phyloP scores from a whole-genome alignment of 64 coral and sea anemone species.

The Montipora capricornis region DNA sequence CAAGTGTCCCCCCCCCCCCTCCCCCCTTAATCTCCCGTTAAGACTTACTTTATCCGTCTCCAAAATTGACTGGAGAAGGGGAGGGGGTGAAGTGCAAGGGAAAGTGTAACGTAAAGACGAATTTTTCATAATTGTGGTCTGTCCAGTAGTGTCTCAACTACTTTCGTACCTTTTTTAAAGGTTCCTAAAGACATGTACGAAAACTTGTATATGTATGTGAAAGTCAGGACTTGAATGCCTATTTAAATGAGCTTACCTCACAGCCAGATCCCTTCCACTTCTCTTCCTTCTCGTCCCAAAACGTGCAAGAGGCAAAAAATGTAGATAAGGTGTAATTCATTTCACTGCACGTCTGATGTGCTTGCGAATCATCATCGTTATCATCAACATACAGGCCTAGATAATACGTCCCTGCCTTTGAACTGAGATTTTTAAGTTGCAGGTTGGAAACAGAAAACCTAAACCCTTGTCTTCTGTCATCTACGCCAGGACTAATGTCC shows the following conservation, averaged over 20 bases:
- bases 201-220: not conserved
- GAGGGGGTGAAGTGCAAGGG: too few relatives aligned
- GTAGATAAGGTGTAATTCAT: conserved; percentile 72
- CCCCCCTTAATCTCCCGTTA: too few relatives aligned
- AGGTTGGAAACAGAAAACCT: conserved; percentile 80
- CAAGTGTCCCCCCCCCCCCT: too few relatives aligned
- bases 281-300: conserved; percentile 65
- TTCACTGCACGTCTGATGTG: conserved; percentile 30
- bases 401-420: conserved; percentile 59
- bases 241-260: conserved; percentile 58
- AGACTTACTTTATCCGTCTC: too few relatives aligned
- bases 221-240: not conserved
- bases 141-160: too few relatives aligned
- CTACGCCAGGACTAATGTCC: not conserved
- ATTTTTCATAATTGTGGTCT: too few relatives aligned
- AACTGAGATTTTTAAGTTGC: conserved; percentile 47
- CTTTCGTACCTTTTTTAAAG: too few relatives aligned
- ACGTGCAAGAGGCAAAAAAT: conserved; percentile 63
- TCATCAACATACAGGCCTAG: conserved; percentile 43
- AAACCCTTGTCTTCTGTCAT: not conserved
- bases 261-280: conserved; percentile 78
- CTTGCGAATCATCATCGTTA: not conserved
- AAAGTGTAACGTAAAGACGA: too few relatives aligned
- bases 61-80: too few relatives aligned
- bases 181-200: too few relatives aligned